A percentile compares a stretch with the other conserved stretches of the same genome.
phyloP scores from a whole-genome alignment of 2,888 invertebrate species.

The Cephonodes hylas region DNA sequence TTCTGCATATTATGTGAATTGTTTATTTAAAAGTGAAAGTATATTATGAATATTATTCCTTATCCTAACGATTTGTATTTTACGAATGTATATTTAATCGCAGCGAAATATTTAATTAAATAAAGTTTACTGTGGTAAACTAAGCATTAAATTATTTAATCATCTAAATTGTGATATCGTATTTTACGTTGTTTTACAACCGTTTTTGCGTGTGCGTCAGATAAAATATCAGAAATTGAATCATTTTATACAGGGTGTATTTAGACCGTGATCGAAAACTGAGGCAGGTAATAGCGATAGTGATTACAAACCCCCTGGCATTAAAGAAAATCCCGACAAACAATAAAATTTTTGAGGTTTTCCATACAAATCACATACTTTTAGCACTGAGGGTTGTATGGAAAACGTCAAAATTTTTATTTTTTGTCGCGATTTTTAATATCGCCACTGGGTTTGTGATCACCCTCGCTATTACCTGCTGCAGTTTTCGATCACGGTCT shows the following conservation, averaged over 20 bases:
- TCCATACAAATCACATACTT: too few species aligned
- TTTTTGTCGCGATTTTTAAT: too few species aligned
- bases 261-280: too few species aligned
- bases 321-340: too few species aligned
- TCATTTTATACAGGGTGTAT: neutral
- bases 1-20: neutral
- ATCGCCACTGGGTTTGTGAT: too few species aligned
- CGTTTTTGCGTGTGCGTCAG: neutral
- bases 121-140: neutral
- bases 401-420: too few species aligned
- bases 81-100: neutral
- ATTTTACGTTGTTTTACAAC: neutral
- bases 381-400: too few species aligned
- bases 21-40: neutral
- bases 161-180: constrained; percentile 6
- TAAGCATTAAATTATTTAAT: neutral
- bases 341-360: too few species aligned
- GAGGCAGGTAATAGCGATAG: too few species aligned
- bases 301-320: too few species aligned
- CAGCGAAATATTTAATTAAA: neutral
- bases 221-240: neutral
- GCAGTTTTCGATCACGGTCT: too few species aligned
- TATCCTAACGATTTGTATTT: neutral
- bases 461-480: too few species aligned
- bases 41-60: neutral